A percentile compares a stretch with the other conserved stretches of the same genome.
Evolutionary conservation across 2,797 vertebrate genomes (phyloP).

Genomic region (Tapera naevia): DNA sequence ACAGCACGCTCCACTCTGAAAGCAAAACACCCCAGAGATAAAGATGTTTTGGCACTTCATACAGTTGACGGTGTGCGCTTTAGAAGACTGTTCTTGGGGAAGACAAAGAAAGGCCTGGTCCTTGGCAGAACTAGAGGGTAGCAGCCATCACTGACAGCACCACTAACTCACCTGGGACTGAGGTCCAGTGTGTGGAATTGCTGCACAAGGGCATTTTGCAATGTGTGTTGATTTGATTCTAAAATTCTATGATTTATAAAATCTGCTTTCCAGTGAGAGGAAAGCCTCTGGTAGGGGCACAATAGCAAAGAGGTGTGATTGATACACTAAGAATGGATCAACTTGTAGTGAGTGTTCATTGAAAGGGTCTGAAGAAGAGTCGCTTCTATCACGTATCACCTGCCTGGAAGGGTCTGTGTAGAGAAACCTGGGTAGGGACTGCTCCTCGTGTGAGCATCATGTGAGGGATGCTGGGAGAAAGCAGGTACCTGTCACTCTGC

Average conservation of each 20-base stretch:
- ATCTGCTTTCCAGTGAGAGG: not conserved
- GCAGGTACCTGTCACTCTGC: not conserved
- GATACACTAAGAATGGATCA: not conserved
- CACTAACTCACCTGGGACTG: not conserved
- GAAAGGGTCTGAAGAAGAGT: not conserved
- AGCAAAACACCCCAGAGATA: conserved; percentile 20
- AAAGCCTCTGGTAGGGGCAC: not conserved
- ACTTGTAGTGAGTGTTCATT: not conserved
- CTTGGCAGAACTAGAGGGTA: not conserved
- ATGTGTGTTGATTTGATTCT: rapidly evolving
- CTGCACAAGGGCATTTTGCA: not conserved
- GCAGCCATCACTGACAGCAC: not conserved
- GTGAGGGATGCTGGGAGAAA: not conserved
- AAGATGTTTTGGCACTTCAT: not conserved
- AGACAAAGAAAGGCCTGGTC: not conserved
- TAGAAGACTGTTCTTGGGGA: not conserved
- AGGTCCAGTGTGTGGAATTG: rapidly evolving
- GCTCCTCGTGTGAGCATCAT: not conserved
- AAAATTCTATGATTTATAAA: not conserved
- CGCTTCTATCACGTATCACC: rapidly evolving
- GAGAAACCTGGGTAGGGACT: not conserved
- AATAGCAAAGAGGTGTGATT: not conserved
- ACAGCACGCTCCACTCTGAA: conserved; percentile 99
- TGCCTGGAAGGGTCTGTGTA: not conserved
- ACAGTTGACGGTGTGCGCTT: not conserved